Evolutionary conservation across 2,888 invertebrate genomes (phyloP), one percentile per base, ranked within the genome.

Genomic region (Melanophora roralis): DNA sequence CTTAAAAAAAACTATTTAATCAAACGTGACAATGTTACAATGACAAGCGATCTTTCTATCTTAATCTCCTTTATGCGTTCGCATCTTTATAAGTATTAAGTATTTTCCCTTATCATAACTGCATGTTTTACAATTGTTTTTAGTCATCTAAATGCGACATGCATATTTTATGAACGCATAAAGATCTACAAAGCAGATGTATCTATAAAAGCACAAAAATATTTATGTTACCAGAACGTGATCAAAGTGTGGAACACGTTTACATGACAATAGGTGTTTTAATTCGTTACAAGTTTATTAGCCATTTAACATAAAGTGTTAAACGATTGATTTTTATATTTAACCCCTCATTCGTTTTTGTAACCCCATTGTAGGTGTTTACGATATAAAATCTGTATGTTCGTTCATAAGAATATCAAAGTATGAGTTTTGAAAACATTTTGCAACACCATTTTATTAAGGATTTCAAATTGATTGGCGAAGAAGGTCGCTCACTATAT

Each of bases 231-330:
- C 21, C 16, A 64, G 72, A 76, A 80, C 80, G 80, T 80, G 80
- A 76, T 80, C 64, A 64, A 73, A 72, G 80, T 73, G 80, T 76
- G 80, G 68, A 72, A 68, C 72, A 80, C 72, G 76, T 76, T 80
- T 71, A 19, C 51, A 55, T 68, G 62, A 72, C 79, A 80, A 80
- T 72, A 67, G 67, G 71, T 80, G 71, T 62, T 68, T 80, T 75
- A 75, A 75, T 79, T 67, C 71, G 67, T 75, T 75, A 14, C 79
- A 80, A 76, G 71, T 72, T 75, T 79, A 60, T 49, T 27, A 47
- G 45, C 11, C 36, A 65, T 38, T 71, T 40, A 51, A 5, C 38
- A 51, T n/a, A n/a, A n/a, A n/a, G n/a, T n/a, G n/a, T n/a, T n/a
- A n/a, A n/a, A 49, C 32, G 40, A 74, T 74, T 49, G 27, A 23